Base-by-base conservation (phyloP, 2,113 vertebrate genomes). In the Cnemophilus loriae region DNA sequence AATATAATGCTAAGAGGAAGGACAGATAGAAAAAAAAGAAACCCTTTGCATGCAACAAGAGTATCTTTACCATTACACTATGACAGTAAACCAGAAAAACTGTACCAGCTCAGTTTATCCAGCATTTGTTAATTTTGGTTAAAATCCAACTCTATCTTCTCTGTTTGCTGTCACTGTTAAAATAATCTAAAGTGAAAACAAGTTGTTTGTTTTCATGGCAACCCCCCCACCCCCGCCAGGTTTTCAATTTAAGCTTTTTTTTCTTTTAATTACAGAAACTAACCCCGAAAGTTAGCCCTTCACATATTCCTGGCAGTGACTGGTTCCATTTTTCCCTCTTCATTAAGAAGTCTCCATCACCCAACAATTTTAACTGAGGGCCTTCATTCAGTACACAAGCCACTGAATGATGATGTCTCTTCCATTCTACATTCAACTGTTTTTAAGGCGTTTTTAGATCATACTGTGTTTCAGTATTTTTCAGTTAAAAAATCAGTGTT, bases 141-240 rank as follows among this genome's bases (percentile, higher is more conserved):
- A 60, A 90, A 79, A 89, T 44, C 28, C 65, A 93, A 41, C 16
- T 64, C n/a, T 61, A 41, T 24, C 17, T 70, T 49, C 55, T 76
- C 47, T 73, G 20, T 50, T 79, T 70, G 44, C 39, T 86, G n/a
- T 24, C 35, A 4, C 13, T 55, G 42, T 49, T 71, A 71, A 71
- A 95, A 75, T 32, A 16, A 63, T 9, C 76, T 55, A 8, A 70
- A 86, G 8, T 37, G 28, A 89, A 93, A 95, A 49, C 17, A 81
- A 57, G 21, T 44, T 37, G 13, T 59, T 88, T 60, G 26, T 46
- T 89, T 79, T 55, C 12, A 21, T 9, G 52, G 8, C 3, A 44
- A 53, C 9, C 15, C 42, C 33, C 11, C 8, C 11, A 12, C 24
- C 6, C 6, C 9, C 21, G 12, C 39, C 39, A 33, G 0, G 0